Evolutionary conservation across 2,888 invertebrate species (phyloP).

Genomic region (Diachrysia chrysitis): DNA sequence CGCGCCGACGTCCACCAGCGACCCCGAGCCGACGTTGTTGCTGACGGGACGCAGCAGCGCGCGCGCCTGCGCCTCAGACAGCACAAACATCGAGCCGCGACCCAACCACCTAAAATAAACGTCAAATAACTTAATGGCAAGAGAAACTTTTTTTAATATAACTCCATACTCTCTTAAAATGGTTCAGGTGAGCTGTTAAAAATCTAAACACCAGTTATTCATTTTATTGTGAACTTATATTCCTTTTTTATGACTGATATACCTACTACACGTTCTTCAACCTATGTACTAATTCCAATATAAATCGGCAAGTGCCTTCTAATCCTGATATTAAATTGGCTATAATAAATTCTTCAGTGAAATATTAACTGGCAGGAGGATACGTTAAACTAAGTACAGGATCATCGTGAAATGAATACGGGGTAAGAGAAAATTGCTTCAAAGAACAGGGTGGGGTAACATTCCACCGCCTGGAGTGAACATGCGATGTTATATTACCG

Average conservation of each 20-base stretch:
- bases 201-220: too few relatives aligned
- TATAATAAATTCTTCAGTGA: slow-evolving; percentile 32
- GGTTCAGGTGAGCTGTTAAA: too few relatives aligned
- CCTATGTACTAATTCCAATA: slow-evolving; percentile 5
- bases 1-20: slow-evolving; percentile 96
- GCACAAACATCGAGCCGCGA: slow-evolving; percentile 99
- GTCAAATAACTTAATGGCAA: too few relatives aligned
- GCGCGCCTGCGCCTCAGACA: slow-evolving; percentile 95
- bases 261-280: not conserved
- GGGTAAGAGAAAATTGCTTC: slow-evolving; percentile 64
- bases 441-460: slow-evolving; percentile 64
- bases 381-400: slow-evolving; percentile 51
- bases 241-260: not conserved
- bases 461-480: slow-evolving; percentile 65
- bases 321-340: slow-evolving; percentile 14
- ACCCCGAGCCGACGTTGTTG: slow-evolving; percentile 60
- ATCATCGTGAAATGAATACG: slow-evolving; percentile 54
- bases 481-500: slow-evolving; percentile 71
- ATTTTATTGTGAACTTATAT: not conserved
- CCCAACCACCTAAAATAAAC: slow-evolving; percentile 91
- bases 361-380: slow-evolving; percentile 40
- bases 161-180: too few relatives aligned
- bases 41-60: slow-evolving; percentile 83
- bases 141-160: too few relatives aligned
- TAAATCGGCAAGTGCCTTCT: not conserved